A percentile compares a stretch with the other conserved stretches of the same genome.
These are phyloP conservation scores for Zaprionus africanus DNA, from an alignment of 1,140 invertebrate species.

Conservation along the genomic window DNA sequence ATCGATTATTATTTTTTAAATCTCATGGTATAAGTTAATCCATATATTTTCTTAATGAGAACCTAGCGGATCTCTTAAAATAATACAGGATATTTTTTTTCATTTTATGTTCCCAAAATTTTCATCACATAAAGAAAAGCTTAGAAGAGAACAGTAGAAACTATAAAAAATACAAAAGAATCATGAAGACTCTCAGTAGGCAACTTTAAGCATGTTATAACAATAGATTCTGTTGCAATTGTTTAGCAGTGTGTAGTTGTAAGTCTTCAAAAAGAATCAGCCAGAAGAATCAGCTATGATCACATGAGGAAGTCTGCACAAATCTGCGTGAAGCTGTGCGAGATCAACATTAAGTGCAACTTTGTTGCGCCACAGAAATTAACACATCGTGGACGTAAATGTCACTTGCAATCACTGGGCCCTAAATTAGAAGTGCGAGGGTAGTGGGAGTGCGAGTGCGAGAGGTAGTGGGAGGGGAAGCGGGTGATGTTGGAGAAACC, in stretches of 20 bases:
- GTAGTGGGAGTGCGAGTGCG: background rate
- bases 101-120: too few relatives aligned
- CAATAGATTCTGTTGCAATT: background rate
- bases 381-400: constrained; percentile 67
- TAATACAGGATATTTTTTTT: too few relatives aligned
- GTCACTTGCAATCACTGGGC: constrained; percentile 56
- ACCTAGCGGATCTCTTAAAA: too few relatives aligned
- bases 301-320: background rate
- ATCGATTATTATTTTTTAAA: too few relatives aligned
- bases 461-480: background rate
- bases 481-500: constrained; percentile 42
- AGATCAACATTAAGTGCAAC: constrained; percentile 45
- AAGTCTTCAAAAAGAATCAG: background rate
- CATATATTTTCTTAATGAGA: too few relatives aligned
- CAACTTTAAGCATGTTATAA: background rate
- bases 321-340: background rate
- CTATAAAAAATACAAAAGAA: background rate
- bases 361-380: constrained; percentile 69
- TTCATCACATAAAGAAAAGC: too few relatives aligned
- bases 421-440: constrained; percentile 22
- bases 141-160: background rate
- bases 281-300: background rate
- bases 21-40: too few relatives aligned
- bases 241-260: background rate
- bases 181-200: background rate